Base-by-base conservation (phyloP, 2,113 vertebrate genomes). In the Mystacornis crossleyi region DNA sequence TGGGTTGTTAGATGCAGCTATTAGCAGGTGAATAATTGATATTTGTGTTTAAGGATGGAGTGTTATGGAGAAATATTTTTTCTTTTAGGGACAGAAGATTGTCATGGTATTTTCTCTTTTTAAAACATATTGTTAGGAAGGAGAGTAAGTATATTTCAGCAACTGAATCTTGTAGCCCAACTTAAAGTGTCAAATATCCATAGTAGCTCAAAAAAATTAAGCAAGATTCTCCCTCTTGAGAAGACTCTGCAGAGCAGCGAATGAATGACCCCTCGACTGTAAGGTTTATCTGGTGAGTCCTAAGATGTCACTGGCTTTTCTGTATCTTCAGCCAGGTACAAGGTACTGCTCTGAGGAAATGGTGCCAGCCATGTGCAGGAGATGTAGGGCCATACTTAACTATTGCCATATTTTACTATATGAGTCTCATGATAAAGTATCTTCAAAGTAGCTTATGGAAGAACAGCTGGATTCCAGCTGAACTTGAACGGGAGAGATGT, bases 261-360 rank as follows among this genome's bases (percentile, higher is more conserved):
- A 25, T 28, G 38, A 86, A 60, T 1, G 4, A 54, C 6, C 36
- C 31, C 36, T 55, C 0, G 0, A 4, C 36, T 43, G 23, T 58
- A 34, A 18, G 16, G 9, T 58, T 69, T 69, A 58, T 83, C 60
- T 53, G 40, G 12, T 45, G 38, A 62, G 40, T 54, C 51, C 51
- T 11, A 15, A 54, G 25, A 16, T 34, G 42, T 55, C 24, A 4
- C 47, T 42, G 20, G 2, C 7, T 62, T 62, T 48, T 57, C 64
- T 81, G 3, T 65, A 18, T 47, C 40, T 86, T 66, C 64, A 61
- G 33, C n/a, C 36, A 26, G 75, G 47, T 78, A 17, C 20, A 16
- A 50, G 60, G 10, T 57, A 3, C 24, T 20, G 9, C 15, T 66
- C 47, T 58, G 67, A 77, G 33, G 51, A 84, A 34, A 40, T 4